Conservation (phyloP, 2,888 invertebrate genomes). For the Melieria crassipennis region DNA sequence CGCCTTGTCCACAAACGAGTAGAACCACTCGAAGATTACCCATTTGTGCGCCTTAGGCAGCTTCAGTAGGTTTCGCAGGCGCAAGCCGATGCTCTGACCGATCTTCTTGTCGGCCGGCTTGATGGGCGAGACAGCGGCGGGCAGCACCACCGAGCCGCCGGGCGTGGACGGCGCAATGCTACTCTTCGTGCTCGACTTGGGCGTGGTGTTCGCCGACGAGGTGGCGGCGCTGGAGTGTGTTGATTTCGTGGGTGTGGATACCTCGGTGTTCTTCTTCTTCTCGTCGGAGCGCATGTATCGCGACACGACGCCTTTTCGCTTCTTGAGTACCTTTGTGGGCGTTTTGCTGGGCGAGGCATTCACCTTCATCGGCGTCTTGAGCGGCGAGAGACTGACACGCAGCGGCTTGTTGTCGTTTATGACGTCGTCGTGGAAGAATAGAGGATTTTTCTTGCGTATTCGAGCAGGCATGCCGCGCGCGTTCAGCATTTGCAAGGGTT, state of each 20-base stretch:
- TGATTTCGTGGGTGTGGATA: slow-evolving; percentile 38
- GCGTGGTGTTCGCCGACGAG: slow-evolving; percentile 38
- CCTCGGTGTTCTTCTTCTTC: slow-evolving; percentile 30
- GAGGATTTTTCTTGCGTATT: slow-evolving; percentile 86
- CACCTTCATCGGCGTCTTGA: slow-evolving; percentile 65
- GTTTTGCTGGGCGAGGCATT: slow-evolving; percentile 68
- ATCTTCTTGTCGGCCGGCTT: slow-evolving; percentile 81
- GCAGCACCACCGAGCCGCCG: slow-evolving; percentile 1
- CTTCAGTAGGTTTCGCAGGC: slow-evolving; percentile 91
- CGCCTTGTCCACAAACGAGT: slow-evolving; percentile 96
- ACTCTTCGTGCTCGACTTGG: slow-evolving; percentile 42
- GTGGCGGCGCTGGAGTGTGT: slow-evolving; percentile 6
- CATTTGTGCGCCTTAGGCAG: slow-evolving; percentile 98
- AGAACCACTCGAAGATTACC: slow-evolving; percentile 99
- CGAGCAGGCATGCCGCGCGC: slow-evolving; percentile 90
- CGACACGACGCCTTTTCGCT: slow-evolving; percentile 66
- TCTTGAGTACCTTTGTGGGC: slow-evolving; percentile 66
- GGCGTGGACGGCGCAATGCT: slow-evolving; percentile 34
- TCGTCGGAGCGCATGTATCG: slow-evolving; percentile 63
- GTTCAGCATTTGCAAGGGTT: slow-evolving; percentile 83
- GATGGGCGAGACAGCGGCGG: slow-evolving; percentile 40
- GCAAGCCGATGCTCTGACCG: slow-evolving; percentile 89
- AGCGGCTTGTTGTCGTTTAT: slow-evolving; percentile 83
- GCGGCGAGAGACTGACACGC: slow-evolving; percentile 68
- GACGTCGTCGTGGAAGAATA: slow-evolving; percentile 90